phyloP scores from a whole-genome alignment of 92 coral and sea anemone species.

The Scolanthus callimorphus region DNA sequence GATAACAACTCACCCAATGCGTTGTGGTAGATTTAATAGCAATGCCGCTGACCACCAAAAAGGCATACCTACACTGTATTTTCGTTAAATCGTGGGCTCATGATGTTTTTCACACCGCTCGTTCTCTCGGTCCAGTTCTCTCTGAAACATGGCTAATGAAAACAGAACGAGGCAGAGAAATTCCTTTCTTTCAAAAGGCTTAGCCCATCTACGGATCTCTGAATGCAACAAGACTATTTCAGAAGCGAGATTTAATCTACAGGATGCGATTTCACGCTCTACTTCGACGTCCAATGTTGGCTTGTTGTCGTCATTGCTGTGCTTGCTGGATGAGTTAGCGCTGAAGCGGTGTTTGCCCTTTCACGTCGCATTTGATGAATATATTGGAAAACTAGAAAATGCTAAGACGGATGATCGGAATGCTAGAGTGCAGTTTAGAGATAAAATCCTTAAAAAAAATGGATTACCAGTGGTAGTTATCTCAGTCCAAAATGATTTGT shows the following conservation, averaged over 20 bases:
- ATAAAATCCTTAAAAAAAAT: conserved; percentile 31
- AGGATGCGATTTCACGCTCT: conserved; percentile 19
- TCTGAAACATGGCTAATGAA: conserved; percentile 15
- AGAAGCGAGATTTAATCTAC: conserved; percentile 16
- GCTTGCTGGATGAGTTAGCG: conserved; percentile 29
- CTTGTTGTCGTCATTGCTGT: conserved; percentile 24
- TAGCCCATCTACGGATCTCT: conserved; percentile 31
- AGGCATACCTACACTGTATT: too few relatives aligned
- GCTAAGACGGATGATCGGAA: conserved; percentile 6
- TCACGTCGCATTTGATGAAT: conserved; percentile 39
- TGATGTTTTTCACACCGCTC: conserved; percentile 6
- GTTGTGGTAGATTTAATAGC: too few relatives aligned
- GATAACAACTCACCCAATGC: too few relatives aligned
- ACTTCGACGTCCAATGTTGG: conserved; percentile 24
- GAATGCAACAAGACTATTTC: conserved; percentile 35
- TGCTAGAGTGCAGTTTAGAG: conserved; percentile 46
- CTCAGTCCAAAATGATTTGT: conserved; percentile 10
- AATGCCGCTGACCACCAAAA: too few relatives aligned
- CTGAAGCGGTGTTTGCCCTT: conserved; percentile 27
- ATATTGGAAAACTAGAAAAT: conserved; percentile 28
- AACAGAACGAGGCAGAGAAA: conserved; percentile 45
- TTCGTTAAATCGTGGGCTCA: conserved; percentile 6
- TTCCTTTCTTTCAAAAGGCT: conserved; percentile 30
- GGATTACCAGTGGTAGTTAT: conserved; percentile 34
- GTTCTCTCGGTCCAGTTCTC: conserved; percentile 4